Conservation (phyloP, 2,888 invertebrate species). For the Galerucella calmariensis region DNA sequence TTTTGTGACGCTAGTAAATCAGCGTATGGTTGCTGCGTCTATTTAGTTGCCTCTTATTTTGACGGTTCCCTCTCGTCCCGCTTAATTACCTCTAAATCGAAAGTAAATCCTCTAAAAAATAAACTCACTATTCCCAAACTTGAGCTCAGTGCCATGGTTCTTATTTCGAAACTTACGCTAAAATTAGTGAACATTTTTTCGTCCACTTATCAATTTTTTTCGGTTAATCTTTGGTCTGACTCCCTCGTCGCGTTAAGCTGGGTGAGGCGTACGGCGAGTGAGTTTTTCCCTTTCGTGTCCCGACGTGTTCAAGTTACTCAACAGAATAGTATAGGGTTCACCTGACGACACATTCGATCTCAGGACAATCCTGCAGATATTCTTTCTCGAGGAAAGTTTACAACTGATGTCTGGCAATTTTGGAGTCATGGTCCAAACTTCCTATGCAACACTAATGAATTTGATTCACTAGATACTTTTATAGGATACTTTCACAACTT, state of each 20-base stretch:
- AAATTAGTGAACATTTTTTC: background rate
- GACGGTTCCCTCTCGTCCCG: background rate
- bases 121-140: background rate
- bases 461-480: background rate
- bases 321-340: background rate
- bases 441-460: background rate
- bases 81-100: background rate
- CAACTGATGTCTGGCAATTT: background rate
- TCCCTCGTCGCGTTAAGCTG: background rate
- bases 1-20: background rate
- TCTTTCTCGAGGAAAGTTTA: conserved; percentile 1
- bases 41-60: background rate
- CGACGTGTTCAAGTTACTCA: background rate
- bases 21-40: background rate
- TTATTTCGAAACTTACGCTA: background rate
- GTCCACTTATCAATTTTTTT: background rate
- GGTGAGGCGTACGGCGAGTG: background rate
- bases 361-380: background rate
- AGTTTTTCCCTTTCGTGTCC: background rate
- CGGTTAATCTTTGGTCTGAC: background rate
- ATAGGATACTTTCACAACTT: background rate
- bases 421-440: background rate
- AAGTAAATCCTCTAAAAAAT: background rate
- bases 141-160: background rate
- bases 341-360: background rate